Evolutionary conservation across 2,888 invertebrate species (phyloP), one percentile per base, ranked within the genome.

Genomic region (Nomada fucata): DNA sequence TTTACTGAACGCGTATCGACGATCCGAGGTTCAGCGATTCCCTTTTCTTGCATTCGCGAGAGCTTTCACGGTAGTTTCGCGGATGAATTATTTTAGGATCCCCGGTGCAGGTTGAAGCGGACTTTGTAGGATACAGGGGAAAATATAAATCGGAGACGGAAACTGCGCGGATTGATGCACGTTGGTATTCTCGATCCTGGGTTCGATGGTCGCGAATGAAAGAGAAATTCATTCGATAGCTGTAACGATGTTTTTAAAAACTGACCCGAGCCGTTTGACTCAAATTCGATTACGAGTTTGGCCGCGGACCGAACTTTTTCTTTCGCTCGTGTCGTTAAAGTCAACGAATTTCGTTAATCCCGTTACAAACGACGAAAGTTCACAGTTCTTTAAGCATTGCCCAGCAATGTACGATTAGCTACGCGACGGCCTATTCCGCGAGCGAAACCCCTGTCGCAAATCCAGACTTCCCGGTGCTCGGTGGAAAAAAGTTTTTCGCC

Each of bases 371-470:
- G 5, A 36, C 5, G 36, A 36, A 7, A 36, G 36, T 36, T 36
- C 36, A 0, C 36, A 0, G 7, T 5, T 36, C 36, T 36, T 36
- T 7, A 36, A 36, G 5, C 36, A 36, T 36, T 36, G 36, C 11
- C 15, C 13, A n/a, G 1, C 7, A 18, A 3, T 3, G 15, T 2
- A 10, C 55, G 44, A 60, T 68, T 60, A 60, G 52, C 23, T 13
- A 3, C n/a, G 23, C 1, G 60, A 53, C 29, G 1, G 18, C n/a
- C 20, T 11, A 26, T n/a, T 52, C 10, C n/a, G 9, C 42, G 55
- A 67, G 13, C 10, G 47, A 59, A 47, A 47, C 23, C 20, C 7
- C 13, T 76, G 52, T 76, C 61, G 29, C 60, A 50, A 76, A 78
- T 61, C 47, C 67, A n/a, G 23, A 13, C n/a, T 2, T 11, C 42